phyloP scores from a whole-genome alignment of 2,797 vertebrate genomes.

The Myotis daubentonii region DNA sequence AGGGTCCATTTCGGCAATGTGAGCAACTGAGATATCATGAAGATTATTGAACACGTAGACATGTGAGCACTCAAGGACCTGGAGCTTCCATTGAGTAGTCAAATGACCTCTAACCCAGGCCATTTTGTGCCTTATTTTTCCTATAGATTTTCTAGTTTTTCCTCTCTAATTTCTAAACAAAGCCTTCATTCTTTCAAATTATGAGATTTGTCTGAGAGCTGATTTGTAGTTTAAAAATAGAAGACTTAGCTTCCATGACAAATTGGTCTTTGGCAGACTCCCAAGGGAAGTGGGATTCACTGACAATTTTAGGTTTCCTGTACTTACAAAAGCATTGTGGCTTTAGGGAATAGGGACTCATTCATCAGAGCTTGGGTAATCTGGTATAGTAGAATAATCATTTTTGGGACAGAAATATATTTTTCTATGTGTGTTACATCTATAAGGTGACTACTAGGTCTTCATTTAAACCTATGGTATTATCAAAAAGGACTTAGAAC shows the following conservation, averaged over 20 bases:
- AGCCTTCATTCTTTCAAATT: slow-evolving; percentile 13
- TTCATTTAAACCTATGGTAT: not conserved
- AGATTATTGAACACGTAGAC: not conserved
- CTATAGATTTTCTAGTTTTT: not conserved
- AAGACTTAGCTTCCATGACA: not conserved
- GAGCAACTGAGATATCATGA: not conserved
- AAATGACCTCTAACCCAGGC: not conserved
- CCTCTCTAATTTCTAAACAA: not conserved
- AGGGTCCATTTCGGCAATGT: not conserved
- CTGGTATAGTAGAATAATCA: not conserved
- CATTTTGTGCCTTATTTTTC: not conserved
- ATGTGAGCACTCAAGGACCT: not conserved
- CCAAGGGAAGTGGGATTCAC: not conserved
- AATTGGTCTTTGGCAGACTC: not conserved
- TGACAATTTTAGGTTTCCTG: slow-evolving; percentile 48
- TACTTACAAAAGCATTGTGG: not conserved
- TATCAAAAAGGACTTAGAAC: not conserved
- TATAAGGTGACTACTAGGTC: not conserved
- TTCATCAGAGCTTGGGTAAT: not conserved
- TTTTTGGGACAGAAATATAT: slow-evolving; percentile 22
- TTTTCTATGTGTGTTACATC: not conserved
- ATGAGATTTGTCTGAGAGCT: not conserved
- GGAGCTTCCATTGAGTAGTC: not conserved
- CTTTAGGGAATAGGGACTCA: not conserved
- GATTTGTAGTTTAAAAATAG: slow-evolving; percentile 41